phyloP scores from a whole-genome alignment of 2,113 vertebrate genomes.

The Stigmatopora argus region DNA sequence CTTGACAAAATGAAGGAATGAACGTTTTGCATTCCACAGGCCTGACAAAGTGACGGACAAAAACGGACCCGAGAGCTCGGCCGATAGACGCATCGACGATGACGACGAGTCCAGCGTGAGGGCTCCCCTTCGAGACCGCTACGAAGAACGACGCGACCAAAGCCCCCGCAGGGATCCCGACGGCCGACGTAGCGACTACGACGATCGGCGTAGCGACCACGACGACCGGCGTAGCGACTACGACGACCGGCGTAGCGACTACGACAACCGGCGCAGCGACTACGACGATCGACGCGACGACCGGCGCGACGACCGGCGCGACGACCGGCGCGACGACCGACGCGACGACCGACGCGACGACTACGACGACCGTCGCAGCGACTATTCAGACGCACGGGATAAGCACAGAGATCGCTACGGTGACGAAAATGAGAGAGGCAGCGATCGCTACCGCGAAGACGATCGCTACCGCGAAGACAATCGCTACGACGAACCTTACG shows the following conservation, averaged over 20 bases:
- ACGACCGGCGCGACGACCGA: too few species aligned
- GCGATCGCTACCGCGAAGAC: conserved; percentile 9
- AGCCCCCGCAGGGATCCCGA: conserved; percentile 9
- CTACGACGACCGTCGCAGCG: background rate
- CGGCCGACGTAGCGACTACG: conserved; percentile 1
- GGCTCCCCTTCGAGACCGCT: background rate
- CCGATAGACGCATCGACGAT: conserved; percentile 13
- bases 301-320: conserved; percentile 14
- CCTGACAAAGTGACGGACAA: conserved; percentile 20
- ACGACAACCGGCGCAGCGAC: conserved; percentile 25
- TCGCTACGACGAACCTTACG: conserved; percentile 38
- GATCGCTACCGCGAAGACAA: conserved; percentile 29
- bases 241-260: conserved; percentile 16
- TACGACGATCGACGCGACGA: conserved; percentile 23
- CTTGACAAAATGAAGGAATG: background rate
- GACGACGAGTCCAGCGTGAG: conserved; percentile 12
- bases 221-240: conserved; percentile 20
- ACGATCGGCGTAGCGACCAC: conserved; percentile 14
- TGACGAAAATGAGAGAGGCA: background rate
- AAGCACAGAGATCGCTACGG: conserved; percentile 18
- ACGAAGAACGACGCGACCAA: conserved; percentile 12
- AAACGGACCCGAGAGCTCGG: background rate
- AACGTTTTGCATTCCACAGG: background rate
- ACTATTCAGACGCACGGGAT: conserved; percentile 12
- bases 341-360: conserved; percentile 10